Evolutionary conservation across 2,797 vertebrate genomes (phyloP), one percentile per base, ranked within the genome.

Genomic region (Phataginus tetradactyla): DNA sequence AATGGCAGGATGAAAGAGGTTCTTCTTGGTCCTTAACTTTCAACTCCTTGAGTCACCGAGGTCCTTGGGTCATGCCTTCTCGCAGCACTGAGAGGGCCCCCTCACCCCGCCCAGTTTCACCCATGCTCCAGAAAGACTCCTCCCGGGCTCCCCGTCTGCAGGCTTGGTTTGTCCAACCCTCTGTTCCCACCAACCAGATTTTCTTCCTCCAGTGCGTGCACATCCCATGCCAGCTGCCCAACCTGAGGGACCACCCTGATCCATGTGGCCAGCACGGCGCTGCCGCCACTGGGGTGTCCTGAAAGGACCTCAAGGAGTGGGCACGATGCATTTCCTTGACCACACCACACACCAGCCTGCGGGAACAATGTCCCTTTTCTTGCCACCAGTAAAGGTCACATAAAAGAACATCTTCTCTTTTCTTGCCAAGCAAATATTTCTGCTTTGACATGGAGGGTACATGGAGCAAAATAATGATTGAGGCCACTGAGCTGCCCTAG

Each of bases 331-430:
- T 57, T 92, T 77, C 91, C 86, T 94, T 69, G 81, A 93, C 94
- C 88, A 78, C 86, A 79, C 61, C 51, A 79, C 39, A n/a, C 39
- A 17, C 77, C 96, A 89, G 95, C 94, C 92, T 77, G 32, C 94
- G 86, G 91, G 94, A 96, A 96, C 97, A 97, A 83, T 66, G 55
- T 14, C 27, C 71, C 81, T 61, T 91, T 66, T 42, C 92, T 85
- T 32, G 83, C 21, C 13, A 51, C 42, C 96, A 95, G 90, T 90
- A 95, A 96, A 61, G 49, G 74, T 72, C 96, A 59, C 77, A 90
- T 37, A 94, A 96, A 53, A 63, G 53, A 64, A 87, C 95, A 96
- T 93, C 84, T 94, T 96, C 90, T 87, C 90, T 95, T 90, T 94
- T 80, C 91, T 96, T 95, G 96, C 51, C 95, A 94, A 92, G 75